Base-by-base conservation (phyloP, 2,797 vertebrate species). In the Diceros bicornis region DNA sequence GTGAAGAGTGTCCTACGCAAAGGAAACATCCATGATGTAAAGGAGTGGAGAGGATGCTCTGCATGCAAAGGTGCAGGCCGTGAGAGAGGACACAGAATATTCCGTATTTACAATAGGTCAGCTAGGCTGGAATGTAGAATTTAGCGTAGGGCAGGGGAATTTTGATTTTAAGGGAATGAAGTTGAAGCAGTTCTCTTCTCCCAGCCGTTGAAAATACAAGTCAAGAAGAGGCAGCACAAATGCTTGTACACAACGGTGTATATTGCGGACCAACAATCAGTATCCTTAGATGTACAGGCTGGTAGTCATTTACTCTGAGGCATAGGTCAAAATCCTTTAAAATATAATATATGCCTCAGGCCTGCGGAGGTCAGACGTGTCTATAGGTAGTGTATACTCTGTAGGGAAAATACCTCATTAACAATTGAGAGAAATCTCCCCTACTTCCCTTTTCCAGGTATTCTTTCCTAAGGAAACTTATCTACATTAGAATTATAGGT, bases 251-350 rank as follows among this genome's bases (percentile, higher is more conserved):
- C 27, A 23, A 9, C 16, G 32, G 90, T 84, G 61, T 61, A 5
- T 27, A 27, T 32, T 4, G 47, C 44, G 72, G 23, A 11, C 20
- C 79, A 79, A 32, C 8, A 37, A 57, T 93, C 52, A 89, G 66
- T 47, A 37, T 32, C 72, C 57, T 95, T 82, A 37, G 68, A 25
- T 93, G 29, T 81, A 18, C 23, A 89, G 44, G 50, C 61, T 94
- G 57, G 37, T 52, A 37, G 41, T 91, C 37, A 62, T 86, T 71
- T 97, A 97, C 52, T 62, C 72, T 41, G n/a, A 95, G 89, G 77
- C 92, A 93, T 50, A 88, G 55, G 82, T 97, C 97, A 94, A 96
- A 98, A 96, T 94, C 82, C 18, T 77, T 72, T 77, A 68, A 86
- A 87, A 82, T 85, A 64, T 41, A 96, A 75, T 77, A 29, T 34